phyloP scores from a whole-genome alignment of 1,140 invertebrate genomes.

The Cydia fagiglandana region DNA sequence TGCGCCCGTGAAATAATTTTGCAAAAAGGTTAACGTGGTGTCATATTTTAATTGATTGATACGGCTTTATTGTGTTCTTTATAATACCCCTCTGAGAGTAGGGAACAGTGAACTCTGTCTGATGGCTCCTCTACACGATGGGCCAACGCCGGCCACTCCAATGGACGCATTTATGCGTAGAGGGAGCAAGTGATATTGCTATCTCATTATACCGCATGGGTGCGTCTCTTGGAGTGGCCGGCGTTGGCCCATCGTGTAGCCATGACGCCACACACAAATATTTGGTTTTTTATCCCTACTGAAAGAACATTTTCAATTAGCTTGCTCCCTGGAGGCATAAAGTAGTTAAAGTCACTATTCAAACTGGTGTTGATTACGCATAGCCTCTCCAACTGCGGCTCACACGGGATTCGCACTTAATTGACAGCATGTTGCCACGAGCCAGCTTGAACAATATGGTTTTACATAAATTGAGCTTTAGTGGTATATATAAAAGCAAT shows the following conservation, averaged over 20 bases:
- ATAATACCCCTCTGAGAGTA: not conserved
- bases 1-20: not conserved
- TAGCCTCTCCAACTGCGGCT: not conserved
- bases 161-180: too few species aligned
- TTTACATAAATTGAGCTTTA: not conserved
- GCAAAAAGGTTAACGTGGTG: not conserved
- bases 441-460: not conserved
- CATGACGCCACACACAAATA: not conserved
- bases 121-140: too few species aligned
- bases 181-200: too few species aligned
- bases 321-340: not conserved
- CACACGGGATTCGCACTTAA: not conserved
- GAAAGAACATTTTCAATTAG: conserved; percentile 1
- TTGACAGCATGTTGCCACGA: not conserved
- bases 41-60: not conserved
- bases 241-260: too few species aligned
- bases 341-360: not conserved
- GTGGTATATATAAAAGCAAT: too few species aligned
- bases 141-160: too few species aligned
- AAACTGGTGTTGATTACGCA: not conserved
- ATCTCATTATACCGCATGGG: too few species aligned
- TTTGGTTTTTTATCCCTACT: not conserved
- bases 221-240: too few species aligned
- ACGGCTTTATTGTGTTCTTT: not conserved
- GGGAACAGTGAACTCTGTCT: not conserved